These are phyloP conservation scores for Chrysoperla carnea DNA, from an alignment of 1,140 invertebrate species.

Conservation along the genomic window DNA sequence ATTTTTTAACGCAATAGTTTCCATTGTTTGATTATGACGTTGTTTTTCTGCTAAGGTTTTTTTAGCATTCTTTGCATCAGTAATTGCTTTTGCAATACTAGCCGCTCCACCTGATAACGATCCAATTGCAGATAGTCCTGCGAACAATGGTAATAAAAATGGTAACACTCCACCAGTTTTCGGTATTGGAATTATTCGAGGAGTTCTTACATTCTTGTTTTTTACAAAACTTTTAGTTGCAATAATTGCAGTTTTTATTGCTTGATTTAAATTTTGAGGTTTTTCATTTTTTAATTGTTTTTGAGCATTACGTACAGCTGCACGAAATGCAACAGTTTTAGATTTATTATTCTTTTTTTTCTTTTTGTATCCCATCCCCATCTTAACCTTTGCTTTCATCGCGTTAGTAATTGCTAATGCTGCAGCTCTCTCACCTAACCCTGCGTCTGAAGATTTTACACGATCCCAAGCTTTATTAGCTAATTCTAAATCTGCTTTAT, in stretches of 20 bases:
- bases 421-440: constrained; percentile 11
- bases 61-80: constrained; percentile 10
- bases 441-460: constrained; percentile 16
- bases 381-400: constrained; percentile 15
- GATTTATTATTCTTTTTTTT: constrained; percentile 1
- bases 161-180: constrained; percentile 15
- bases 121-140: constrained; percentile 14
- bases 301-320: too few relatives aligned
- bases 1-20: constrained; percentile 10
- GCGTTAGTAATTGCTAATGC: constrained; percentile 11
- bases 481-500: constrained; percentile 18
- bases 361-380: constrained; percentile 11
- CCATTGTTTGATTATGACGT: constrained; percentile 16
- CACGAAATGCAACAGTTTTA: too few relatives aligned
- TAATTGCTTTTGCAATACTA: constrained; percentile 11
- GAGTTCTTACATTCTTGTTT: constrained; percentile 2
- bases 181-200: constrained; percentile 11
- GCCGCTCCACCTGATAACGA: constrained; percentile 9
- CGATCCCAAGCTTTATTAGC: constrained; percentile 16
- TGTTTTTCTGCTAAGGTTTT: constrained; percentile 9
- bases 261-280: too few relatives aligned
- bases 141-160: constrained; percentile 12
- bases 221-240: too few relatives aligned
- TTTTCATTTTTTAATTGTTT: too few relatives aligned
- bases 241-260: too few relatives aligned